These are phyloP conservation scores for Saturnia japonica DNA, from an alignment of 2,888 invertebrate species.

Conservation along the genomic window DNA sequence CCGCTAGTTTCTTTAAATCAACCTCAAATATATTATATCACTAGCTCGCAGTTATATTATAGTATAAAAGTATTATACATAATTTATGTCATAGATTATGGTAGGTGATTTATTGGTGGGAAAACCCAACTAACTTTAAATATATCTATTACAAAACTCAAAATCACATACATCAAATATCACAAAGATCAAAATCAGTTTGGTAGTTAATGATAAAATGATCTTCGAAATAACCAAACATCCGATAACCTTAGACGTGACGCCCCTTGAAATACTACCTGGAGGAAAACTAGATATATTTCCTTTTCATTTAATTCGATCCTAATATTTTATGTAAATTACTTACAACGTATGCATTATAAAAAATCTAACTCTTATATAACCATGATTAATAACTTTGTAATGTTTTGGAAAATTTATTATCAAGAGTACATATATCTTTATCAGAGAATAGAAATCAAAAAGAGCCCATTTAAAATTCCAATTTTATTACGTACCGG, in stretches of 20 bases:
- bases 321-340: background rate
- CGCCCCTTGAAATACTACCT: slow-evolving; percentile 56
- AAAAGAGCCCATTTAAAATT: background rate
- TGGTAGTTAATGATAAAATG: slow-evolving; percentile 16
- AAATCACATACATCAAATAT: background rate
- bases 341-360: background rate
- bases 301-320: slow-evolving; percentile 4
- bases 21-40: background rate
- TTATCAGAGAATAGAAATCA: background rate
- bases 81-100: too few relatives aligned
- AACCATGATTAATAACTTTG: too few relatives aligned
- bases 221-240: slow-evolving; percentile 30
- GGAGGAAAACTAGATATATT: slow-evolving; percentile 30
- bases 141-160: too few relatives aligned
- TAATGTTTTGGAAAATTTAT: too few relatives aligned
- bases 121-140: too few relatives aligned
- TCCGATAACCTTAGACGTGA: slow-evolving; percentile 61
- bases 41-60: background rate
- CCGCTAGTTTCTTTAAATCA: background rate
- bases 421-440: background rate
- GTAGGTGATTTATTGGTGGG: too few relatives aligned
- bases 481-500: background rate
- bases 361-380: background rate
- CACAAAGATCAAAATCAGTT: slow-evolving; percentile 2
- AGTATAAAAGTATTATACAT: too few relatives aligned